Evolutionary conservation across 1,140 invertebrate genomes (phyloP), one percentile per base, ranked within the genome.

Genomic region (Ostrea edulis): DNA sequence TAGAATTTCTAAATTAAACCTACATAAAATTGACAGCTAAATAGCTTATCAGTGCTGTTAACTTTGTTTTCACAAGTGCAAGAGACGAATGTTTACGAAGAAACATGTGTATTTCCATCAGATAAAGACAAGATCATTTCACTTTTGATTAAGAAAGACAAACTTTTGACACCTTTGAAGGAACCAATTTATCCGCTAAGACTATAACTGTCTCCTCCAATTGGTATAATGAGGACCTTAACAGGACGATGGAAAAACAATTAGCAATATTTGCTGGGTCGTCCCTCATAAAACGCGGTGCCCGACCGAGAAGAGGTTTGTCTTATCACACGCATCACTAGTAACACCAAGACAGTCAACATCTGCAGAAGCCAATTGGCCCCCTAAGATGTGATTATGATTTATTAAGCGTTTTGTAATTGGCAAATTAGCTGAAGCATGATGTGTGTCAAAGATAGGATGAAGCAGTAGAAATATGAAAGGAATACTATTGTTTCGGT

Each of bases 381-480:
- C 65, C 65, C 53, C 51, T 35, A 77, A 81, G 81, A 85, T 35
- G 25, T 82, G 68, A 62, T 68, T 85, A 82, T 87, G 89, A 87
- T 90, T 71, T 87, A 85, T 88, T 77, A 71, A 77, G 71, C 65
- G 55, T 44, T 81, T 88, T 68, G 53, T 85, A 71, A 87, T 84
- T 87, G 77, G 77, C 65, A 55, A 68, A 82, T 77, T 87, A 82
- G 82, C 35, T 44, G 53, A 54, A 44, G 86, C 62, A 54, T 77
- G 68, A 77, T 77, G 68, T 77, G 68, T 77, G 68, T 77, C 68
- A 77, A 77, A 77, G 68, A 77, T 77, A 29, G 68, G 68, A 77
- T 77, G 68, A 77, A 77, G 68, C 68, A 35, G 68, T 12, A 8
- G 51, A n/a, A 83, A 25, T 85, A 55, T 85, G 82, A 35, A 54